Conservation (phyloP, 2,797 vertebrate species). For the Manis crassicaudata region DNA sequence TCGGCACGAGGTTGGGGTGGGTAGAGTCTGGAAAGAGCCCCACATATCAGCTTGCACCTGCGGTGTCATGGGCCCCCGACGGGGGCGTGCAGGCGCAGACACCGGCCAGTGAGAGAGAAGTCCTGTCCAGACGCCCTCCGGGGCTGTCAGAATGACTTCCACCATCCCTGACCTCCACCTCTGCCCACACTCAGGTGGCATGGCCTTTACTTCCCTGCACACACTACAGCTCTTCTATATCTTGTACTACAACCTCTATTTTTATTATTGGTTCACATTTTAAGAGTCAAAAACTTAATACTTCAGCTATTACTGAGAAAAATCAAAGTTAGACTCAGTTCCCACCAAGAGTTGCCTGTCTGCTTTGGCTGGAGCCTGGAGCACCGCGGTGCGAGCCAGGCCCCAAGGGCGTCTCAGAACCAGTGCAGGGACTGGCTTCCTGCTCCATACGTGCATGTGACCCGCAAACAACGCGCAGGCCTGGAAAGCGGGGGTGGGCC, state of each 20-base stretch:
- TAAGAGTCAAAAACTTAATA: background rate
- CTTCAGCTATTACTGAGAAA: background rate
- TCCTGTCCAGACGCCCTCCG: too few species aligned
- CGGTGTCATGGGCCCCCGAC: background rate
- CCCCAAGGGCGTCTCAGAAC: background rate
- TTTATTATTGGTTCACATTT: background rate
- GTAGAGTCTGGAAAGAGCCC: background rate
- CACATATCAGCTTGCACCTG: background rate
- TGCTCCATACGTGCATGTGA: background rate
- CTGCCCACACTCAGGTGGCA: accelerated
- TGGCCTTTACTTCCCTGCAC: background rate
- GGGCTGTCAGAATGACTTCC: background rate
- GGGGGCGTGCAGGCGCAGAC: background rate
- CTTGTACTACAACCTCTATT: background rate
- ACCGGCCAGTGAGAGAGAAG: background rate
- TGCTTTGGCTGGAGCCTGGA: background rate
- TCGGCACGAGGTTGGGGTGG: background rate
- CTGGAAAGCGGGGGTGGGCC: background rate
- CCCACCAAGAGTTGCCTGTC: background rate
- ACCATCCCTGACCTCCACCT: background rate
- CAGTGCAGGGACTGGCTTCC: background rate
- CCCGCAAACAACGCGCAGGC: background rate
- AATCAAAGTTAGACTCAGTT: background rate
- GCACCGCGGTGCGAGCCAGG: background rate
- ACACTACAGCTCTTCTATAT: background rate